Evolutionary conservation across 1,140 invertebrate species (phyloP).

Genomic region (Penaeus japonicus): DNA sequence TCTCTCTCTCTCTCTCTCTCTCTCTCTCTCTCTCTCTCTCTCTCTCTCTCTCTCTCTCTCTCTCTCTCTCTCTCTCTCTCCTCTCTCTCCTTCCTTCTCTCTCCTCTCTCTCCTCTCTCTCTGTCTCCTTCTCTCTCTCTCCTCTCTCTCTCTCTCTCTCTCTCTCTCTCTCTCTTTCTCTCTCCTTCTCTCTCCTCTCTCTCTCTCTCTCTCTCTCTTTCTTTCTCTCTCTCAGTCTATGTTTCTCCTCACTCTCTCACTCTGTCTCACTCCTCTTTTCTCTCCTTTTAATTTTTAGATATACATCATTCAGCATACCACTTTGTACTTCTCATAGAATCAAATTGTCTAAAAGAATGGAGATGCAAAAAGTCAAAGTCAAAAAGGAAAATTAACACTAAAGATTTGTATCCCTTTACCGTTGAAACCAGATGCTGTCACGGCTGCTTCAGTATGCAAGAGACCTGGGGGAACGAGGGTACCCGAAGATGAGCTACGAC

Average conservation of each 20-base stretch:
- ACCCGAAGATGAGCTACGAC: conserved; percentile 52
- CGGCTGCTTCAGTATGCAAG: conserved; percentile 48
- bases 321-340: no score
- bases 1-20: background rate
- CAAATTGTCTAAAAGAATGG: no score
- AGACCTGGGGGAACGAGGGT: conserved; percentile 55
- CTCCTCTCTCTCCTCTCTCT: background rate
- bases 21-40: background rate
- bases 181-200: background rate
- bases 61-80: background rate
- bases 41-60: background rate
- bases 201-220: background rate
- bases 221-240: background rate
- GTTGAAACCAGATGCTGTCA: conserved; percentile 57
- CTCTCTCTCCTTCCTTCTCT: background rate
- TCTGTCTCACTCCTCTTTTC: background rate
- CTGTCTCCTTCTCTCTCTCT: background rate
- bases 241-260: background rate
- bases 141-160: background rate
- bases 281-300: background rate
- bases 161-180: background rate
- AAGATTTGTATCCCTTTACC: no score
- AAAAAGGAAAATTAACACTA: no score
- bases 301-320: background rate
- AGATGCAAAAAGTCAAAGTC: no score